Evolutionary conservation across 2,113 vertebrate species (phyloP), one percentile per base, ranked within the genome.

Genomic region (Pristiophorus japonicus): DNA sequence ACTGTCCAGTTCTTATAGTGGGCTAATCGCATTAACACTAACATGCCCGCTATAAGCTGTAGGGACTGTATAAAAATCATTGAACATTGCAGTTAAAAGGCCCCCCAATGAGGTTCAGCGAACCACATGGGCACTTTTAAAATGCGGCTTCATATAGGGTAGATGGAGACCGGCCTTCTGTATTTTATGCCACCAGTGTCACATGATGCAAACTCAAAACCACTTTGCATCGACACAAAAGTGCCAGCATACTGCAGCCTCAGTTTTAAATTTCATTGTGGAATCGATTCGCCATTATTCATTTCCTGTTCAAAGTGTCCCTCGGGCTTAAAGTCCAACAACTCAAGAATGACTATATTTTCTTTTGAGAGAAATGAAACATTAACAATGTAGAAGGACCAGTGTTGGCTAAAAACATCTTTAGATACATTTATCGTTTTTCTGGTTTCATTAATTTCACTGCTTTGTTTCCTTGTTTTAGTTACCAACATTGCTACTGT

Each of bases 281-380:
- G 92, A 70, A 67, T 70, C 38, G 38, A 94, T 47, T 94, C 65
- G 27, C 38, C 22, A 47, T 47, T 42, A 47, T 47, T 67, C 38
- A 70, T 94, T 70, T 70, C 92, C 92, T 67, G 42, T 47, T 94
- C 65, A 70, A 94, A 67, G 45, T 38, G 65, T 34, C 63, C 65
- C n/a, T 70, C 47, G 63, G 66, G 42, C 65, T 94, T 47, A n/a
- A 45, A 94, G 38, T 42, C 63, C 63, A 65, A 65, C 91, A 66
- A 66, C 91, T 94, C 63, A 66, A 94, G 22, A 94, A 67, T 94
- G 38, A 65, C 85, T 45, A 45, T 10, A 24, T 93, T 67, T 94
- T 70, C n/a, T 94, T 94, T 38, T 42, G 63, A 67, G 34, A 42
- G 12, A 94, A 94, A 66, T 67, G 65, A 70, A 47, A 70, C 45